Conservation (phyloP, 53 echinoderm and acorn worm species). For the Astropecten irregularis region DNA sequence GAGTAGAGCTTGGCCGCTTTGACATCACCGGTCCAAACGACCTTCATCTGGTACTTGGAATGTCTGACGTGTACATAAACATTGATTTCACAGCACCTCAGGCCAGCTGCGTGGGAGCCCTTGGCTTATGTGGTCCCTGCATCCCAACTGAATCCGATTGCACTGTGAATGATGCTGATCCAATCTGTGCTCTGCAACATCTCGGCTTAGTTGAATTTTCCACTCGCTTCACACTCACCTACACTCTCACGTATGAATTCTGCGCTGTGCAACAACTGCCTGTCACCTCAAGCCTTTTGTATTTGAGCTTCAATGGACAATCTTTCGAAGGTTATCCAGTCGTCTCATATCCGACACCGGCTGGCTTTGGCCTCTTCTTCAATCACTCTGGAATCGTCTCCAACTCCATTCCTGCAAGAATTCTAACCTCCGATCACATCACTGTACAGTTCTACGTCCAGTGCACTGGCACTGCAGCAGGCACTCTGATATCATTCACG, state of each 20-base stretch:
- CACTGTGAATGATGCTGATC: constrained; percentile 52
- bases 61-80: constrained; percentile 75
- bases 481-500: constrained; percentile 74
- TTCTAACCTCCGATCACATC: constrained; percentile 32
- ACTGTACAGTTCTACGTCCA: constrained; percentile 78
- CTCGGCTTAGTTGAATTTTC: constrained; percentile 70
- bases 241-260: constrained; percentile 50
- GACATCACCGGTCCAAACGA: constrained; percentile 69
- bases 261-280: constrained; percentile 57
- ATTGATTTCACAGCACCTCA: constrained; percentile 56
- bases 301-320: constrained; percentile 17
- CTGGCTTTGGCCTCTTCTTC: constrained; percentile 79
- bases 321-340: constrained; percentile 38
- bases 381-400: constrained; percentile 69
- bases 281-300: constrained; percentile 58
- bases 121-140: constrained; percentile 86
- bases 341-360: constrained; percentile 36
- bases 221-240: constrained; percentile 55
- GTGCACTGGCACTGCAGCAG: constrained; percentile 53
- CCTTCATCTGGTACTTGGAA: constrained; percentile 58
- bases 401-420: constrained; percentile 30
- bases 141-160: constrained; percentile 47
- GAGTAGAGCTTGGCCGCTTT: constrained; percentile 63
- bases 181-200: constrained; percentile 67
- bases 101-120: constrained; percentile 27